Evolutionary conservation across 2,888 invertebrate genomes (phyloP).

Genomic region (Brachynemurus nebulosus): DNA sequence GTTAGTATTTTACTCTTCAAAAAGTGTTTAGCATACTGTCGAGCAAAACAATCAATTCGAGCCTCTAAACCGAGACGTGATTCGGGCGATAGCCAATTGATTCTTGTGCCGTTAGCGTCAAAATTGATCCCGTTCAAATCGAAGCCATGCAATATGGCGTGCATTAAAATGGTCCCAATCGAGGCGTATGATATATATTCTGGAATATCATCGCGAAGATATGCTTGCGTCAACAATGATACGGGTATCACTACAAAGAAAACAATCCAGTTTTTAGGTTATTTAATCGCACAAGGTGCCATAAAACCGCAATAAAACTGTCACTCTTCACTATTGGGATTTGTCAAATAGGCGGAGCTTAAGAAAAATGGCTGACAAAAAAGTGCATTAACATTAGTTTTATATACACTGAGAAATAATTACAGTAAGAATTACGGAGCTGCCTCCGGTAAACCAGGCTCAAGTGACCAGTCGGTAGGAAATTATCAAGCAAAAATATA

Average conservation of each 20-base stretch:
- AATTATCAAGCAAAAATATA: too few species aligned
- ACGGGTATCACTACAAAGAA: slow-evolving; percentile 31
- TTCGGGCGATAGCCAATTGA: slow-evolving; percentile 30
- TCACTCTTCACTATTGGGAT: too few species aligned
- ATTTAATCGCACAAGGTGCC: too few species aligned
- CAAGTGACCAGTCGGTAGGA: too few species aligned
- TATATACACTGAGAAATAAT: too few species aligned
- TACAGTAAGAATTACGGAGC: too few species aligned
- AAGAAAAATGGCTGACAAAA: too few species aligned
- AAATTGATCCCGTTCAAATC: slow-evolving; percentile 26
- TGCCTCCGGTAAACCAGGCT: too few species aligned
- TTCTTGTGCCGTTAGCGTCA: slow-evolving; percentile 27
- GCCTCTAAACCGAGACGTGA: slow-evolving; percentile 31
- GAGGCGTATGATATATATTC: slow-evolving; percentile 34
- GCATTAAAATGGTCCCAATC: slow-evolving; percentile 34
- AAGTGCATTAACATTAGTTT: too few species aligned
- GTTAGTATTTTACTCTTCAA: background rate
- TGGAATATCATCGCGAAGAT: slow-evolving; percentile 33
- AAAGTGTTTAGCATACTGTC: slow-evolving; percentile 25
- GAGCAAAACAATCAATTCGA: slow-evolving; percentile 33
- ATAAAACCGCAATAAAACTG: too few species aligned
- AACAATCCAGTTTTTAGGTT: too few species aligned
- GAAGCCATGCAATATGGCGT: slow-evolving; percentile 37
- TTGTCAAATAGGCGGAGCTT: too few species aligned
- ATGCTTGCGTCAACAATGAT: slow-evolving; percentile 35